These are phyloP conservation scores for Nothocercus julius DNA, from an alignment of 2,113 vertebrate genomes.

Conservation along the genomic window DNA sequence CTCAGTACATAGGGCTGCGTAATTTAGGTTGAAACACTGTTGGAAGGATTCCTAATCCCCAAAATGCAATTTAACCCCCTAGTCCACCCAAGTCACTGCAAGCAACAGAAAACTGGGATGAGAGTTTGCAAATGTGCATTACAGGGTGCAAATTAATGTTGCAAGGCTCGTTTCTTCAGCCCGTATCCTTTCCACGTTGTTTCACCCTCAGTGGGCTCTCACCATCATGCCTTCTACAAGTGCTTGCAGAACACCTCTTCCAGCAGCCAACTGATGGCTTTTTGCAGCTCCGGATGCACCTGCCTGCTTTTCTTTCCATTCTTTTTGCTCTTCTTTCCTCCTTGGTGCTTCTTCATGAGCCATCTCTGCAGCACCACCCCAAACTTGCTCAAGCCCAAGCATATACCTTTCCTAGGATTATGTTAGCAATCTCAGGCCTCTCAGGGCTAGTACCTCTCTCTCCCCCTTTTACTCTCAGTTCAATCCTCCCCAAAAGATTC, in stretches of 20 bases:
- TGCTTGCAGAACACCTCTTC: neutral
- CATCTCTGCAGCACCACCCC: neutral
- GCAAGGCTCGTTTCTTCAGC: conserved; percentile 11
- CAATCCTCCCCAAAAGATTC: neutral
- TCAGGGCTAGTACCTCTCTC: neutral
- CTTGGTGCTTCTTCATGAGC: neutral
- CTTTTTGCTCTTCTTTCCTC: neutral
- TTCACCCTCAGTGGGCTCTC: neutral
- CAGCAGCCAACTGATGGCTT: neutral
- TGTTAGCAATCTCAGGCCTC: neutral
- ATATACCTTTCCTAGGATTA: rapidly evolving
- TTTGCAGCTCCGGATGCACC: neutral
- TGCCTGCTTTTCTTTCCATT: neutral
- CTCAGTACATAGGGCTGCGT: rapidly evolving
- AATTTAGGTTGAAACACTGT: neutral
- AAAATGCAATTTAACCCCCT: neutral
- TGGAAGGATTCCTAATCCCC: neutral
- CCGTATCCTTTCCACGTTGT: neutral
- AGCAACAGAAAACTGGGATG: neutral
- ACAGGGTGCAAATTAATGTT: neutral
- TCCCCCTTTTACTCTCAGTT: neutral
- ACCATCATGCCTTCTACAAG: neutral
- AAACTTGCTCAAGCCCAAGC: neutral
- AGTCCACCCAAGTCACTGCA: neutral
- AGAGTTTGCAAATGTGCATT: neutral